Base-by-base conservation (phyloP, 2,113 vertebrate genomes). In the Propithecus coquereli region DNA sequence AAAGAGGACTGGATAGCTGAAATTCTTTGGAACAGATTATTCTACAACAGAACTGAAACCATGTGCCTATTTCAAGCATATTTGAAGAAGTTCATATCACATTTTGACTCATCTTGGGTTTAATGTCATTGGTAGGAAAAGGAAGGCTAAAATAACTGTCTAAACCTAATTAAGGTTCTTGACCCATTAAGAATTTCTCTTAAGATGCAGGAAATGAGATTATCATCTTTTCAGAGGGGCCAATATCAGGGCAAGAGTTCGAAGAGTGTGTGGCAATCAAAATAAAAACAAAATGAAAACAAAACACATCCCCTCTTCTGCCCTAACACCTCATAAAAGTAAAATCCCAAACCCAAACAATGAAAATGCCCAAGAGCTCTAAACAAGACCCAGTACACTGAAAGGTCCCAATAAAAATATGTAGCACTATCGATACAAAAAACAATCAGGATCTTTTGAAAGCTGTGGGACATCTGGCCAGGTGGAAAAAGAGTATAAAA, bases 151-250 rank as follows among this genome's bases (percentile, higher is more conserved):
- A 76, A 81, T 89, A 92, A 45, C 45, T 84, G 34, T 85, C 5
- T 84, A 86, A 95, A 68, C 25, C 50, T 82, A 54, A 93, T 59
- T 71, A 47, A 86, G 52, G 95, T 81, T 88, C 84, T 87, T 96
- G 84, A 94, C 84, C 84, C 90, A 40, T 81, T 83, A 92, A 94
- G 91, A 94, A 97, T 96, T 88, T 97, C 86, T 96, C 81, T 93
- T 94, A 61, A 83, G 76, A 83, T 68, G 45, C 76, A 97, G 90
- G 88, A 97, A 96, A 90, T 80, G 70, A 96, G 90, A 97, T 97
- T 94, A 95, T 96, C 43, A 91, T 96, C 82, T 90, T 90, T 97
- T 92, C 43, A 70, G 83, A 96, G 92, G 86, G 93, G 92, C 95
- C 91, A 94, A 1, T 52, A 57, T 47, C 27, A 83, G 77, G 95